Conservation (phyloP, 2,888 invertebrate genomes). For the Caenorhabditis becei region DNA sequence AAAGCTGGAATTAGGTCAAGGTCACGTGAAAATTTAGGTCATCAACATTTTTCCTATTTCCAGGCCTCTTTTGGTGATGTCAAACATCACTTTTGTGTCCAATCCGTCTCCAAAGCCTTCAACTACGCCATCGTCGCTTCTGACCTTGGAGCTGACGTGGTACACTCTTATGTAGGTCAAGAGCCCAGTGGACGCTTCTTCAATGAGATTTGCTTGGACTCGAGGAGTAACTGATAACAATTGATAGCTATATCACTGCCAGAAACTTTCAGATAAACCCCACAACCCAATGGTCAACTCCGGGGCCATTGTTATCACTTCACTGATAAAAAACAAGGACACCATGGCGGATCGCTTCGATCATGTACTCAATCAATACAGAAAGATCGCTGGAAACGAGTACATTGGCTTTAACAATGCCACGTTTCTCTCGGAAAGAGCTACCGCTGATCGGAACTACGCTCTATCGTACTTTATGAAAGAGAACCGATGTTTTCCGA, state of each 20-base stretch:
- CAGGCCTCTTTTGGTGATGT: slow-evolving; percentile 87
- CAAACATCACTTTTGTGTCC: slow-evolving; percentile 92
- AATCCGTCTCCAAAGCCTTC: slow-evolving; percentile 87
- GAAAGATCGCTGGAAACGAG: slow-evolving; percentile 89
- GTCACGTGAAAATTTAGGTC: too few species aligned
- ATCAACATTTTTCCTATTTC: too few species aligned
- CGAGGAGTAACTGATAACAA: slow-evolving; percentile 53
- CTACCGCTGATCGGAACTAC: slow-evolving; percentile 94
- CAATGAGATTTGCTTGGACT: slow-evolving; percentile 76
- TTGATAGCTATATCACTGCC: neutral
- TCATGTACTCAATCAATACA: slow-evolving; percentile 81
- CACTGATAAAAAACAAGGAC: slow-evolving; percentile 84
- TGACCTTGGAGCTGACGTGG: slow-evolving; percentile 74
- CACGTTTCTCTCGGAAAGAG: slow-evolving; percentile 87
- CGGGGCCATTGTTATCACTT: slow-evolving; percentile 94
- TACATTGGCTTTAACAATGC: slow-evolving; percentile 93
- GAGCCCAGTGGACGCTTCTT: slow-evolving; percentile 75
- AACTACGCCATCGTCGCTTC: slow-evolving; percentile 77
- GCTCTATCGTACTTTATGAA: slow-evolving; percentile 97
- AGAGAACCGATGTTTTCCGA: slow-evolving; percentile 87
- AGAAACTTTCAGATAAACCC: slow-evolving; percentile 92
- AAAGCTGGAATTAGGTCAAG: too few species aligned
- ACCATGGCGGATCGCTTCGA: slow-evolving; percentile 83
- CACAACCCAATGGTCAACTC: slow-evolving; percentile 99
- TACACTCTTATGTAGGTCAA: slow-evolving; percentile 72